Conservation (phyloP, 2,113 vertebrate species). For the Coptodon rendalli region DNA sequence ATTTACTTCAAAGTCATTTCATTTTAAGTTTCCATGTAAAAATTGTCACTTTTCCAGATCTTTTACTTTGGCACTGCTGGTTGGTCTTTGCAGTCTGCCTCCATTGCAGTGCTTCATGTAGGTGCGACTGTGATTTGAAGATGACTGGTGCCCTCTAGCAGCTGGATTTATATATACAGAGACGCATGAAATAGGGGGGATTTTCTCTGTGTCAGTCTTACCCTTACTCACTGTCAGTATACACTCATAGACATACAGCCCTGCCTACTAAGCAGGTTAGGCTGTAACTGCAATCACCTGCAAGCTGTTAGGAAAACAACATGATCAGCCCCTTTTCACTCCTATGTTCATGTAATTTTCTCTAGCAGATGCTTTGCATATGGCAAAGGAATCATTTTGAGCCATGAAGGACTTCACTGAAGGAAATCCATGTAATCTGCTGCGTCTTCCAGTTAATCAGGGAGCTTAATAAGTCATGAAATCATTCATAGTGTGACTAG, state of each 20-base stretch:
- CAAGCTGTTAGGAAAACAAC: not conserved
- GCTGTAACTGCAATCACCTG: not conserved
- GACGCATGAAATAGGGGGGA: not conserved
- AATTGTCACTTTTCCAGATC: not conserved
- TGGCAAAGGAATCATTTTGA: slow-evolving; percentile 23
- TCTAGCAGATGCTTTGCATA: slow-evolving; percentile 27
- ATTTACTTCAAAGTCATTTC: not conserved
- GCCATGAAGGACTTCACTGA: slow-evolving; percentile 45
- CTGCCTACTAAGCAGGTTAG: not conserved
- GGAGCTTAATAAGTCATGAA: slow-evolving; percentile 47
- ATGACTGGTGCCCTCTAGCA: slow-evolving; percentile 55
- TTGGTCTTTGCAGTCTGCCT: not conserved
- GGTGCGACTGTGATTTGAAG: slow-evolving; percentile 1
- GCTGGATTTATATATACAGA: not conserved
- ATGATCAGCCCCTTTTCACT: not conserved
- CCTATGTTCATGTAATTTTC: not conserved
- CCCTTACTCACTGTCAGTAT: not conserved
- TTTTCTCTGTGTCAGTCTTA: not conserved
- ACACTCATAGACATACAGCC: not conserved
- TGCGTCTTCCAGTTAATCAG: slow-evolving; percentile 19
- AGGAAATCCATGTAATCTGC: slow-evolving; percentile 45
- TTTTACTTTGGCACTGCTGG: not conserved
- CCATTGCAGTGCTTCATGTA: not conserved
- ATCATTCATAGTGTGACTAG: slow-evolving; percentile 13
- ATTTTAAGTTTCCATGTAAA: not conserved